Evolutionary conservation across 2,797 vertebrate genomes (phyloP), one percentile per base, ranked within the genome.

Genomic region (Enteromius radiatus): DNA sequence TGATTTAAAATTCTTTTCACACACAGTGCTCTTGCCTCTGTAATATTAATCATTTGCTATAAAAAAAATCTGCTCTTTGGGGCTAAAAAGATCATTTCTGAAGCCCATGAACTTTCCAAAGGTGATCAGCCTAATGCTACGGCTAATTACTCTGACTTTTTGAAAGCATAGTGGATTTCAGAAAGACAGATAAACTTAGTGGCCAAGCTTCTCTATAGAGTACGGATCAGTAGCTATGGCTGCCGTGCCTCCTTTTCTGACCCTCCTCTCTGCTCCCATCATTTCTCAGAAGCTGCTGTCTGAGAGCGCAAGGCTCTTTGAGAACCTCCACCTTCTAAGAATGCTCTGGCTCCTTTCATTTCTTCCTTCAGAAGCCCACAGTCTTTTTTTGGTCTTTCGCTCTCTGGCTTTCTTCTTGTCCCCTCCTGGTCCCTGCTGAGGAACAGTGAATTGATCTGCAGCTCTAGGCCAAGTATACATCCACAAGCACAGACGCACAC

Each of bases 401-500:
- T 81, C 73, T 68, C 56, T 63, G 52, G 45, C 52, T 78, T 68
- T 76, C 67, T 33, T 80, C 67, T 49, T 36, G 26, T 52, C 28
- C 49, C 3, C 38, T 83, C 85, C 33, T 61, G 82, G 85, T 67
- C 64, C 45, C 78, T 75, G 77, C 84, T 81, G 86, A 85, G 83
- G 83, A 69, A 75, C 82, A 84, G 71, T 41, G 45, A 74, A 88
- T 83, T 88, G 84, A 87, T 87, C 84, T 47, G 33, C 76, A 67
- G 86, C 81, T 84, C 79, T 82, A 80, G 82, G 87, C 84, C 71
- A 84, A 76, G 82, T 80, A 59, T 78, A 85, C 69, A 86, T 63
- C 47, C 78, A 73, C 81, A 87, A 59, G 74, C 69, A 49, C 67
- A 70, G 77, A 67, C 78, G 41, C 54, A 68, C 77, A 80, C 56